Percentiles rank a stretch among this genome's conserved stretches.
Evolutionary conservation across 2,888 invertebrate species (phyloP).

Genomic region (Aethes cnicana): DNA sequence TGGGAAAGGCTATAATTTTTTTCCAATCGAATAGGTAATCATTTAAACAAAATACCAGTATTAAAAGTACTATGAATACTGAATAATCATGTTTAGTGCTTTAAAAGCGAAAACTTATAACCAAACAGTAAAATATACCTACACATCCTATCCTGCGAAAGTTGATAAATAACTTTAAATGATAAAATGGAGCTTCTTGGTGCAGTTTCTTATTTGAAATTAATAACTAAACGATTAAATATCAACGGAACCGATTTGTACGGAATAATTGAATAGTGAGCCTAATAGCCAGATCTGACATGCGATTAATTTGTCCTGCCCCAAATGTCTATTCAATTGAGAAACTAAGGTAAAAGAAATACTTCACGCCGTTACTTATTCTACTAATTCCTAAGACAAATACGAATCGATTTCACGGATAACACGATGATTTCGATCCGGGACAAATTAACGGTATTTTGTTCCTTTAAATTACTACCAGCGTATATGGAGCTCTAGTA

Average conservation of each 20-base stretch:
- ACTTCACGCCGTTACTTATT: constrained; percentile 14
- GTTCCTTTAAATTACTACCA: constrained; percentile 43
- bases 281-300: background rate
- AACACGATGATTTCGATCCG: constrained; percentile 46
- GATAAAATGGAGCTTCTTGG: too few species aligned
- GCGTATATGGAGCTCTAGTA: constrained; percentile 36
- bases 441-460: constrained; percentile 53
- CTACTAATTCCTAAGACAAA: constrained; percentile 34
- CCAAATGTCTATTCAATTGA: constrained; percentile 23
- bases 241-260: constrained; percentile 6
- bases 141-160: too few species aligned
- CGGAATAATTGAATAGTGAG: constrained; percentile 6
- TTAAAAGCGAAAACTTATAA: too few species aligned
- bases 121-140: too few species aligned
- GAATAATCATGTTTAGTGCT: too few species aligned
- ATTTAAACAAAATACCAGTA: too few species aligned
- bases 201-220: background rate
- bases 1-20: too few species aligned
- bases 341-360: constrained; percentile 22
- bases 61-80: too few species aligned
- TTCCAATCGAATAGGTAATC: too few species aligned
- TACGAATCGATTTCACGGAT: constrained; percentile 52
- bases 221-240: background rate
- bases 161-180: too few species aligned
- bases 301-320: constrained; percentile 19